Base-by-base conservation (phyloP, 2,797 vertebrate genomes). In the Labroides dimidiatus region DNA sequence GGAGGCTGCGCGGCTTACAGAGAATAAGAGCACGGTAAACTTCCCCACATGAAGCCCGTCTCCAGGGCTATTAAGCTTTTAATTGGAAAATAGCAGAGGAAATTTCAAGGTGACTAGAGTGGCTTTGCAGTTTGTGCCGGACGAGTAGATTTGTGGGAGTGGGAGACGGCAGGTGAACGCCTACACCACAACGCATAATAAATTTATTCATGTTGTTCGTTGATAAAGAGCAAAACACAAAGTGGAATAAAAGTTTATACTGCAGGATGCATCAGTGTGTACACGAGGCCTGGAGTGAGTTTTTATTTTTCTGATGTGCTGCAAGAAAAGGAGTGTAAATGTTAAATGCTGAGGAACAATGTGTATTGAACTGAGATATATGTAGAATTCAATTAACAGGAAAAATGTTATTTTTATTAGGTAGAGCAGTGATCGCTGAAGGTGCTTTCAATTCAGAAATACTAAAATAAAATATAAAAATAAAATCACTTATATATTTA, bases 21-120 rank as follows among this genome's bases (percentile, higher is more conserved):
- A 93, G 94, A 94, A 94, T 92, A 92, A 92, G 94, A 90, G 93
- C 93, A 82, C 86, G 95, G 94, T 95, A 95, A 97, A 96, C 94
- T 95, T 95, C 94, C 89, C 95, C 95, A 94, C 95, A 94, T 95
- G 96, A 94, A 95, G 96, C 96, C 95, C 93, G 95, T 96, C 96
- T 96, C 95, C 95, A 94, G 95, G 96, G 95, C 96, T 95, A 96
- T 96, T 99, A 98, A 98, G 97, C 96, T 96, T 97, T 98, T 99
- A 99, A 98, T 98, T 98, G 96, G 96, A 95, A 96, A 96, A 96
- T 88, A 96, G 95, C 94, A 93, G 94, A 96, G 95, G 95, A 95
- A 96, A 95, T 95, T 96, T 97, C 95, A 97, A 97, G 96, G 96
- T 97, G 96, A 97, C 95, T 92, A 95, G 89, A 95, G 95, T 83